phyloP scores from a whole-genome alignment of 2,113 vertebrate species.

The Amphilophus citrinellus region DNA sequence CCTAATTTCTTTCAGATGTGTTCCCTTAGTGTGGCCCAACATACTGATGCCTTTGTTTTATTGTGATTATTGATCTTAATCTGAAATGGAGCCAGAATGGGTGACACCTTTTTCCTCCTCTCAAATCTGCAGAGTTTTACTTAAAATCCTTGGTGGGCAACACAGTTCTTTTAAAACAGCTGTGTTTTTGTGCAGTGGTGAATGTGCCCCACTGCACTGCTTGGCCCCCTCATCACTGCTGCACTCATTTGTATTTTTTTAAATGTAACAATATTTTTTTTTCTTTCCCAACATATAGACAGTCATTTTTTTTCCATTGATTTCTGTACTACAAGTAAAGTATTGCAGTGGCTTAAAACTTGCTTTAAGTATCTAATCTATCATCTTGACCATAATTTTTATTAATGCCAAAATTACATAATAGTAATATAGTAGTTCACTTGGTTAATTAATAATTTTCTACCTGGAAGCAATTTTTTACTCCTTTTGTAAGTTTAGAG shows the following conservation, averaged over 20 bases:
- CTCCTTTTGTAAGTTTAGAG: background rate
- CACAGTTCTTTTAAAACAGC: background rate
- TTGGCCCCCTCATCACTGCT: background rate
- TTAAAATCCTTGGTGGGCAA: background rate
- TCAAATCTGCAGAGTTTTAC: background rate
- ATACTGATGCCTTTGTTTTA: background rate
- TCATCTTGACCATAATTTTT: constrained; percentile 11
- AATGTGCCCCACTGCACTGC: background rate
- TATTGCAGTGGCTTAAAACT: constrained; percentile 2
- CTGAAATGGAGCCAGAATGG: background rate
- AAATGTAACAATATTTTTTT: constrained; percentile 7
- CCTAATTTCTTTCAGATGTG: background rate
- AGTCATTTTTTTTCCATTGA: background rate
- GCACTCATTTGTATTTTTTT: background rate
- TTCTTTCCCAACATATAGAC: background rate
- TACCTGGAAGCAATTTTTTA: constrained; percentile 10
- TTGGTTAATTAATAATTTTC: constrained; percentile 12
- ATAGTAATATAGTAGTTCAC: background rate
- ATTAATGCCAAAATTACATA: constrained; percentile 11
- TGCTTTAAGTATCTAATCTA: background rate
- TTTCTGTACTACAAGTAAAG: background rate
- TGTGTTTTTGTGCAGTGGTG: background rate
- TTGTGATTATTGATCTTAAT: constrained; percentile 2
- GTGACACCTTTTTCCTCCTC: background rate
- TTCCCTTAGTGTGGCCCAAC: background rate